Evolutionary conservation across 1,140 invertebrate genomes (phyloP).

Genomic region (Drosophila orosa): DNA sequence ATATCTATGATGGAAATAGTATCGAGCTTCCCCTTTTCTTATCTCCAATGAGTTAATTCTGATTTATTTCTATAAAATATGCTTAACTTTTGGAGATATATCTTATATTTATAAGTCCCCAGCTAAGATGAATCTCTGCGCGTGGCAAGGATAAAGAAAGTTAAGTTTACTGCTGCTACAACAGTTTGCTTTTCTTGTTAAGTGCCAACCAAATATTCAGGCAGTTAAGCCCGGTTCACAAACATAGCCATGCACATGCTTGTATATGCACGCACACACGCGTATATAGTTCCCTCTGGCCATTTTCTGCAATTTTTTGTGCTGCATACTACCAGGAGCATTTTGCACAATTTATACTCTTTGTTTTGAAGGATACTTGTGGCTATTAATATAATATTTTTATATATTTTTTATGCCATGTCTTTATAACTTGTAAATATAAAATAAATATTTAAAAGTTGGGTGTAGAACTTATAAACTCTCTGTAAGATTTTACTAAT

Average conservation of each 20-base stretch:
- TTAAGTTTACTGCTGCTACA: slow-evolving; percentile 46
- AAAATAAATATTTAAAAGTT: no score
- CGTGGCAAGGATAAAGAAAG: slow-evolving; percentile 23
- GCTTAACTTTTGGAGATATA: neutral
- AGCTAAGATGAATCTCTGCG: slow-evolving; percentile 22
- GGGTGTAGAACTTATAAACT: accelerated
- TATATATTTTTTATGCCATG: neutral
- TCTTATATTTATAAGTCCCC: slow-evolving; percentile 1
- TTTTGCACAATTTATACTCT: slow-evolving; percentile 39
- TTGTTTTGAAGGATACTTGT: neutral
- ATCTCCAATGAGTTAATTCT: neutral
- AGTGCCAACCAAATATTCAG: slow-evolving; percentile 60
- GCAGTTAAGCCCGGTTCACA: slow-evolving; percentile 35
- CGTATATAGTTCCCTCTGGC: slow-evolving; percentile 20
- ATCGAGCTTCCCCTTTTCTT: no score
- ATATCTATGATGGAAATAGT: no score
- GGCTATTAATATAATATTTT: neutral
- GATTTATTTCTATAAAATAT: neutral
- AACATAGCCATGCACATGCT: slow-evolving; percentile 15
- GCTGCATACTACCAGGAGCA: slow-evolving; percentile 46
- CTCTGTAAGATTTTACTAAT: neutral
- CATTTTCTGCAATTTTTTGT: slow-evolving; percentile 47
- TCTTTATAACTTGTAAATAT: neutral
- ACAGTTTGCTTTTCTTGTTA: slow-evolving; percentile 52
- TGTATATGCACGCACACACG: neutral